Conservation (phyloP, 1,140 invertebrate genomes). For the Drosophila burlai region DNA sequence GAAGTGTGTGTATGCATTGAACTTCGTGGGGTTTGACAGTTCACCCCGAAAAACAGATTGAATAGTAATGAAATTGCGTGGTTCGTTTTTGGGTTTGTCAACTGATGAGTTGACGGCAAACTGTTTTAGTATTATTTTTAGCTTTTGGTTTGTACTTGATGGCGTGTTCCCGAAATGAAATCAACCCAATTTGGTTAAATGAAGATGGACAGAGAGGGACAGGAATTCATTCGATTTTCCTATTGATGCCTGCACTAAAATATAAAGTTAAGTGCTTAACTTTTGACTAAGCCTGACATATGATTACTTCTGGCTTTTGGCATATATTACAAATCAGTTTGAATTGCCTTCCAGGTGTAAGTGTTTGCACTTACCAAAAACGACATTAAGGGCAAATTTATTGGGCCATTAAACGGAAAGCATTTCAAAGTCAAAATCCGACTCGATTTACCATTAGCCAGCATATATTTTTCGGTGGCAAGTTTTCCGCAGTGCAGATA, state of each 20-base stretch:
- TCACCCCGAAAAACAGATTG: conserved; percentile 30
- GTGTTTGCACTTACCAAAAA: not conserved
- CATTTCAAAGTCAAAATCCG: conserved; percentile 38
- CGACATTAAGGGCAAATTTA: conserved; percentile 9
- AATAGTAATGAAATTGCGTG: conserved; percentile 41
- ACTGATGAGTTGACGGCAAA: conserved; percentile 19
- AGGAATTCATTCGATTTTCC: not conserved
- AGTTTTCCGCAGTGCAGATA: not conserved
- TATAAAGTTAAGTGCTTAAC: not conserved
- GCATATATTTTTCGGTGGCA: not conserved
- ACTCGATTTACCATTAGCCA: conserved; percentile 17
- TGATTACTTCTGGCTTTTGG: not conserved
- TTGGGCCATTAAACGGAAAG: conserved; percentile 15
- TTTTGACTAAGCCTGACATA: too few relatives aligned
- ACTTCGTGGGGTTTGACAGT: conserved; percentile 38
- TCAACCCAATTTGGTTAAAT: conserved; percentile 41
- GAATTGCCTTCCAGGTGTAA: not conserved
- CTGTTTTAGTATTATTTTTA: conserved; percentile 39
- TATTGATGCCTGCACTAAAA: not conserved
- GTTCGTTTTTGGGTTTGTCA: conserved; percentile 33
- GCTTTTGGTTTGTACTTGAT: conserved; percentile 39
- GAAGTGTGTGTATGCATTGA: conserved; percentile 23
- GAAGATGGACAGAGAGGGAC: conserved; percentile 33
- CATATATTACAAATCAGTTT: not conserved
- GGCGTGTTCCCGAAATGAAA: conserved; percentile 25